Conservation (phyloP, 1,140 invertebrate genomes). For the Andrena cerasifolii region DNA sequence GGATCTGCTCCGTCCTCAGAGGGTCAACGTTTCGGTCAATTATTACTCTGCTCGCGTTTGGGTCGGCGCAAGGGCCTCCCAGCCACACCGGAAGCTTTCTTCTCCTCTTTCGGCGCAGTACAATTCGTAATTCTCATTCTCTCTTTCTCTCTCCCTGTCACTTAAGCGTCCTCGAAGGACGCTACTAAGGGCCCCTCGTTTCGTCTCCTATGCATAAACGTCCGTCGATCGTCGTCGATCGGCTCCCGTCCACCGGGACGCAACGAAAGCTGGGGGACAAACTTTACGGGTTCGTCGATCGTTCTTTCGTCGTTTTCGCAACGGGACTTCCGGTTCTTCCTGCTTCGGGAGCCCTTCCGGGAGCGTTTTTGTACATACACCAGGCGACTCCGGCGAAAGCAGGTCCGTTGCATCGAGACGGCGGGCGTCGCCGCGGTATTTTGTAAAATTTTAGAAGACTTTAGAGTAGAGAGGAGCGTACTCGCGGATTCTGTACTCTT, state of each 20-base stretch:
- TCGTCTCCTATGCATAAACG: conserved; percentile 21
- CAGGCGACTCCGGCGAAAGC: neutral
- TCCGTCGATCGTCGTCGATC: conserved; percentile 27
- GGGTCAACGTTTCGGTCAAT: conserved; percentile 45
- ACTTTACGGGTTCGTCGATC: neutral
- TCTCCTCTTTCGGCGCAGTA: conserved; percentile 28
- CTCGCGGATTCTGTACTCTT: neutral
- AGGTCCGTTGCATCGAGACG: neutral
- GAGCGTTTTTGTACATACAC: conserved; percentile 38
- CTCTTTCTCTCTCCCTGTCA: conserved; percentile 8
- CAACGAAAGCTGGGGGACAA: neutral
- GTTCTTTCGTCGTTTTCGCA: conserved; percentile 19
- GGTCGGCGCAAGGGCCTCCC: conserved; percentile 3
- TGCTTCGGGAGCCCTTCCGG: conserved; percentile 21
- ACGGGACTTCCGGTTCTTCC: conserved; percentile 11
- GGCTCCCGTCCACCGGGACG: conserved; percentile 22
- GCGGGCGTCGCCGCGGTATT: conserved; percentile 24
- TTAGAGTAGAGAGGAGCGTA: conserved; percentile 6
- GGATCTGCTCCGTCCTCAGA: neutral
- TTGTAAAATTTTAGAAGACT: conserved; percentile 37
- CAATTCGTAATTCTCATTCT: conserved; percentile 28
- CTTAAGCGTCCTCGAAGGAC: conserved; percentile 18
- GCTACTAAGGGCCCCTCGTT: conserved; percentile 20
- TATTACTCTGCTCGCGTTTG: conserved; percentile 33
- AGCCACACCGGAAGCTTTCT: conserved; percentile 38